These are phyloP conservation scores for Cichladusa arquata DNA, from an alignment of 2,113 vertebrate species.

Conservation along the genomic window DNA sequence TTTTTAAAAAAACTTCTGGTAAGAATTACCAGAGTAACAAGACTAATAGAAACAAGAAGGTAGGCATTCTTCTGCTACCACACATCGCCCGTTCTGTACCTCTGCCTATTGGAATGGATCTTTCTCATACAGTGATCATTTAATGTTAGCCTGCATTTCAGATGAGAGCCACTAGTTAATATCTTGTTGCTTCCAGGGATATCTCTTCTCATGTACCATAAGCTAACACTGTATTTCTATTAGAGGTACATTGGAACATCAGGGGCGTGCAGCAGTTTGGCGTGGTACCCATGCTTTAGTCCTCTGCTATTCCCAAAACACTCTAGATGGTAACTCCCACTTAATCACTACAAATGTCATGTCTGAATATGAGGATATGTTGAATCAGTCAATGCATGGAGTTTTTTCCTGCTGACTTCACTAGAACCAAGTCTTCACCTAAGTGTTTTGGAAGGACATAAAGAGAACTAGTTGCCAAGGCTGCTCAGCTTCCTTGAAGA, in stretches of 20 bases:
- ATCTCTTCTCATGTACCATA: background rate
- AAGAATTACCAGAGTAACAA: background rate
- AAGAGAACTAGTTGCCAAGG: background rate
- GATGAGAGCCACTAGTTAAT: background rate
- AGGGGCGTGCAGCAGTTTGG: fast-evolving
- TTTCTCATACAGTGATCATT: background rate
- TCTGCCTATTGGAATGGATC: background rate
- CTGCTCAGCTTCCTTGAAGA: background rate
- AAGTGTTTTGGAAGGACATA: background rate
- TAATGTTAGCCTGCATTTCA: background rate
- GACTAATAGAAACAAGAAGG: background rate
- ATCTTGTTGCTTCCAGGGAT: background rate
- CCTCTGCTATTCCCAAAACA: background rate
- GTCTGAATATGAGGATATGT: background rate
- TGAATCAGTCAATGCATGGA: background rate
- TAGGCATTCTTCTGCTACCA: background rate
- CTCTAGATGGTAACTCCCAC: background rate
- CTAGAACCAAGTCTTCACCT: background rate
- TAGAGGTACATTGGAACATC: background rate
- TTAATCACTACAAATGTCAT: background rate
- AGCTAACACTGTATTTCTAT: background rate
- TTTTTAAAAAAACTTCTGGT: background rate
- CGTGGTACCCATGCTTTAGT: background rate
- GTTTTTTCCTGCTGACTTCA: background rate
- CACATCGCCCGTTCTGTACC: fast-evolving